phyloP scores from a whole-genome alignment of 2,113 vertebrate genomes.

The human region DNA sequence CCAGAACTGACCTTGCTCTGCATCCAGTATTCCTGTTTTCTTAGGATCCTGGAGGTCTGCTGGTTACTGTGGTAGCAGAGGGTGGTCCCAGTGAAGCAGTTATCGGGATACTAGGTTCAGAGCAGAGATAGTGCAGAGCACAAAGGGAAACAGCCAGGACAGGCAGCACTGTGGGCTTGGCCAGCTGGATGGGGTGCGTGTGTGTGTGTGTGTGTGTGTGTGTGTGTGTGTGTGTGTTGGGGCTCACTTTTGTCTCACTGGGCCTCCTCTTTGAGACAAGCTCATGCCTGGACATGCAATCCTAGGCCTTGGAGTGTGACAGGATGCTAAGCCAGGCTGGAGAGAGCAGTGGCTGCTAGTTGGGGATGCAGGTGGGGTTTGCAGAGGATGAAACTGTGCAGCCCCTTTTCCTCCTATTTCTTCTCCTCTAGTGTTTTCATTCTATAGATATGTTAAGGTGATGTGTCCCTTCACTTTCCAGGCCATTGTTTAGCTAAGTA shows the following conservation, averaged over 20 bases:
- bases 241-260: background rate
- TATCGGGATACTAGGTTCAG: background rate
- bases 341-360: background rate
- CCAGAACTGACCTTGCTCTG: background rate
- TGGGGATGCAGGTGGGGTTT: background rate
- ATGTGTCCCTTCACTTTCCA: background rate
- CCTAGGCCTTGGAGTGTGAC: background rate
- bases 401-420: too few species aligned
- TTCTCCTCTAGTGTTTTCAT: background rate
- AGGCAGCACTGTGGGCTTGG: background rate
- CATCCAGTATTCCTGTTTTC: fast-evolving
- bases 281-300: fast-evolving
- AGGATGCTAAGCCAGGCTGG: background rate
- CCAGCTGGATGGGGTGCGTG: background rate
- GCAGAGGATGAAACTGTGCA: fast-evolving
- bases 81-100: background rate
- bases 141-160: background rate
- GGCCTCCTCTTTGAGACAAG: background rate
- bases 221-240: background rate
- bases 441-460: fast-evolving
- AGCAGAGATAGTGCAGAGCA: background rate
- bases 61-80: background rate
- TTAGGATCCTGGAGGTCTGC: background rate
- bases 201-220: background rate
- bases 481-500: too few species aligned